These are phyloP conservation scores for Artibeus lituratus DNA, from an alignment of 2,797 vertebrate species.

Conservation along the genomic window DNA sequence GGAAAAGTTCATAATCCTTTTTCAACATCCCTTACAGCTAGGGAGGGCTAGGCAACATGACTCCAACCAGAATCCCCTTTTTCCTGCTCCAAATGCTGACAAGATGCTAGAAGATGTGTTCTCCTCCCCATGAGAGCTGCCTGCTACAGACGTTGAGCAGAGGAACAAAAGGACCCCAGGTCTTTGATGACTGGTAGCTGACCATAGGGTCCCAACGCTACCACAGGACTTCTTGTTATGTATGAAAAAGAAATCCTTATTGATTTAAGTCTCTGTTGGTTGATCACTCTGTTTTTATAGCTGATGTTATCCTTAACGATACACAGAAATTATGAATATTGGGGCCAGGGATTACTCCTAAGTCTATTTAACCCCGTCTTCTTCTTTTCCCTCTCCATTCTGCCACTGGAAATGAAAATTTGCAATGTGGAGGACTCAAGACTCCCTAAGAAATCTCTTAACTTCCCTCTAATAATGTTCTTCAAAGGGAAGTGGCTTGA, in stretches of 20 bases:
- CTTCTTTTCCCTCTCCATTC: not conserved
- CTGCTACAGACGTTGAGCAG: not conserved
- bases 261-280: not conserved
- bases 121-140: not conserved
- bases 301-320: not conserved
- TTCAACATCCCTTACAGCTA: not conserved
- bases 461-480: not conserved
- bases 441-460: slow-evolving; percentile 32
- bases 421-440: not conserved
- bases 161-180: not conserved
- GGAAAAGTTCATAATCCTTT: not conserved
- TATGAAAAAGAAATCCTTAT: not conserved
- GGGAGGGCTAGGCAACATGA: not conserved
- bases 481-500: slow-evolving; percentile 30
- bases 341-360: not conserved
- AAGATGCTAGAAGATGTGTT: not conserved
- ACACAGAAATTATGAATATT: not conserved
- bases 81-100: not conserved
- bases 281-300: not conserved
- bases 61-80: not conserved
- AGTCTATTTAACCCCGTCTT: not conserved
- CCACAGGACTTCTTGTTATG: not conserved
- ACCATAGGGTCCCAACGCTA: not conserved
- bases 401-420: not conserved
- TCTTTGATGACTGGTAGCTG: not conserved